Percentiles rank a stretch among this genome's conserved stretches.
Conservation (phyloP, 2,113 vertebrate genomes). For the Catharus bicknelli region DNA sequence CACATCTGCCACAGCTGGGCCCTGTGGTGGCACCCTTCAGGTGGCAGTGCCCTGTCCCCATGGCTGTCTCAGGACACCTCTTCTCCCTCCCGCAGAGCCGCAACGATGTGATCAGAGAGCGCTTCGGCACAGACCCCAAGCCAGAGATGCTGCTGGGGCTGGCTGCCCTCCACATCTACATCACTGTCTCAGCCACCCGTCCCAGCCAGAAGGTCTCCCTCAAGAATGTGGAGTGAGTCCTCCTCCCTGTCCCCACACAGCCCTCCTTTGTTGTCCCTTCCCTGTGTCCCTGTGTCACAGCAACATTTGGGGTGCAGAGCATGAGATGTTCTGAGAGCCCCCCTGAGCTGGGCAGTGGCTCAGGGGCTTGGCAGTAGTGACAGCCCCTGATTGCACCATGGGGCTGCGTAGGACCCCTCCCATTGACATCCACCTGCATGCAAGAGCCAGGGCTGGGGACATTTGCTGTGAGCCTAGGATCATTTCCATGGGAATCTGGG, state of each 20-base stretch:
- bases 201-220: conserved; percentile 98
- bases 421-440: accelerated
- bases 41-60: not conserved
- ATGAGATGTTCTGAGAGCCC: not conserved
- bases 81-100: conserved; percentile 81
- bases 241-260: not conserved
- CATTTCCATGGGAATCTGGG: not conserved
- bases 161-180: conserved; percentile 95
- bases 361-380: not conserved
- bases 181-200: conserved; percentile 93
- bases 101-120: conserved; percentile 96
- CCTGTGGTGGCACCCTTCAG: not conserved
- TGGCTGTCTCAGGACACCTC: not conserved
- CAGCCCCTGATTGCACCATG: accelerated
- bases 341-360: not conserved
- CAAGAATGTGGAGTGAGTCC: conserved; percentile 96
- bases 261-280: not conserved
- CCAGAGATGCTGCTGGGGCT: conserved; percentile 90
- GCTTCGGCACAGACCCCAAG: conserved; percentile 91
- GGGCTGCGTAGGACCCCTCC: not conserved
- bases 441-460: not conserved
- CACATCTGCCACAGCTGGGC: accelerated
- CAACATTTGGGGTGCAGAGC: accelerated
- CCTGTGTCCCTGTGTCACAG: accelerated
- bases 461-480: not conserved